Conservation (phyloP, 2,113 vertebrate genomes). For the Noturus placidus region DNA sequence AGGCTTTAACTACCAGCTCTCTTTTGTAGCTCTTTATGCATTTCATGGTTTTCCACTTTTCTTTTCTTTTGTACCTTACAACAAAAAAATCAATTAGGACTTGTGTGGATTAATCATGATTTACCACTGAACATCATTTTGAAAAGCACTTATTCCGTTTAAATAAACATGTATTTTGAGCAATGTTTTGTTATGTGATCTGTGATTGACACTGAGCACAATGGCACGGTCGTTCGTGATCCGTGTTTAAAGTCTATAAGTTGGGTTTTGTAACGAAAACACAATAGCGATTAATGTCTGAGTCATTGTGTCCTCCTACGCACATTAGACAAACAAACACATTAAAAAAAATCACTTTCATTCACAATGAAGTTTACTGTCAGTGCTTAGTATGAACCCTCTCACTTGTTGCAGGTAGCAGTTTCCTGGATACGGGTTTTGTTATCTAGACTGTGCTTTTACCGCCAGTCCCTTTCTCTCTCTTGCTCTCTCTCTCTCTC, state of each 20-base stretch:
- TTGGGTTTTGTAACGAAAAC: slow-evolving; percentile 23
- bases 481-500: neutral
- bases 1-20: neutral
- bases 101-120: neutral
- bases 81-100: neutral
- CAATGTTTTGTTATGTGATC: neutral
- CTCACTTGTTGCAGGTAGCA: slow-evolving; percentile 33
- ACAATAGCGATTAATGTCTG: neutral
- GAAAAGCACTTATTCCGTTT: neutral
- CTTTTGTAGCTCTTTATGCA: neutral
- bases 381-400: slow-evolving; percentile 2
- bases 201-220: neutral
- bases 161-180: neutral
- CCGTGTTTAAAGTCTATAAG: neutral
- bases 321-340: slow-evolving; percentile 1
- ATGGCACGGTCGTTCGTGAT: neutral
- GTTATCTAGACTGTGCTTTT: slow-evolving; percentile 32
- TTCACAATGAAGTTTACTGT: slow-evolving; percentile 22
- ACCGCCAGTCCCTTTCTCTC: neutral
- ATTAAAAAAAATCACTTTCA: slow-evolving; percentile 33
- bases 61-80: neutral
- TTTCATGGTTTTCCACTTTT: neutral
- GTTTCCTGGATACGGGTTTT: slow-evolving; percentile 45
- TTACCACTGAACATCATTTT: neutral
- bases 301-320: slow-evolving; percentile 2